Percentiles rank a stretch among this genome's conserved stretches.
phyloP scores from a whole-genome alignment of 2,888 invertebrate genomes.

The Achlya flavicornis region DNA sequence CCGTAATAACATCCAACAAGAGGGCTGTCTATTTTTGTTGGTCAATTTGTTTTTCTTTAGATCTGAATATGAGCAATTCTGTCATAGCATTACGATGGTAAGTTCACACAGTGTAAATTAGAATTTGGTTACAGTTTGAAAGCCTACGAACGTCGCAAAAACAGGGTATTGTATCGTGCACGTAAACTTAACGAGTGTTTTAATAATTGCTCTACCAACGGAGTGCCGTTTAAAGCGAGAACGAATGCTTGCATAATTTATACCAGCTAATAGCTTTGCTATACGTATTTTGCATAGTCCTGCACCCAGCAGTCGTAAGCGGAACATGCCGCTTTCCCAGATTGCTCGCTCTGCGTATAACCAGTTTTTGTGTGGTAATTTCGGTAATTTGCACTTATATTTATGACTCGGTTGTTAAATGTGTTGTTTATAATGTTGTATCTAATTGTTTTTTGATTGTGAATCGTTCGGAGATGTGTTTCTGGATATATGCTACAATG shows the following conservation, averaged over 20 bases:
- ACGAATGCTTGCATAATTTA: slow-evolving; percentile 32
- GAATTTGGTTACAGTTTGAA: too few species aligned
- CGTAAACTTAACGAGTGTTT: not conserved
- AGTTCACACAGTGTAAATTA: too few species aligned
- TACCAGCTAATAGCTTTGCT: slow-evolving; percentile 30
- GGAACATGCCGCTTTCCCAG: not conserved
- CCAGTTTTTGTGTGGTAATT: not conserved
- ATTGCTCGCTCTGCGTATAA: slow-evolving; percentile 2
- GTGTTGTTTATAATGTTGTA: slow-evolving; percentile 20
- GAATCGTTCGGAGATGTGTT: not conserved
- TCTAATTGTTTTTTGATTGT: not conserved
- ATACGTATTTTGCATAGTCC: not conserved
- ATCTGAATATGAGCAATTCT: too few species aligned
- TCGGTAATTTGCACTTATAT: not conserved
- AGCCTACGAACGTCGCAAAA: too few species aligned
- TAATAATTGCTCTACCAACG: not conserved
- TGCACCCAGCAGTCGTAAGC: not conserved
- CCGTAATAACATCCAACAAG: too few species aligned
- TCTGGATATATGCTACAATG: not conserved
- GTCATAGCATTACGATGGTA: too few species aligned
- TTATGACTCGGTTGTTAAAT: not conserved
- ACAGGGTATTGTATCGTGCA: too few species aligned
- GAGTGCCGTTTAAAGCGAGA: slow-evolving; percentile 9
- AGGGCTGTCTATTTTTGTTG: too few species aligned
- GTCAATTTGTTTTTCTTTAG: too few species aligned